Conservation (phyloP, 2,113 vertebrate species). For the Notarius lentiginosus region DNA sequence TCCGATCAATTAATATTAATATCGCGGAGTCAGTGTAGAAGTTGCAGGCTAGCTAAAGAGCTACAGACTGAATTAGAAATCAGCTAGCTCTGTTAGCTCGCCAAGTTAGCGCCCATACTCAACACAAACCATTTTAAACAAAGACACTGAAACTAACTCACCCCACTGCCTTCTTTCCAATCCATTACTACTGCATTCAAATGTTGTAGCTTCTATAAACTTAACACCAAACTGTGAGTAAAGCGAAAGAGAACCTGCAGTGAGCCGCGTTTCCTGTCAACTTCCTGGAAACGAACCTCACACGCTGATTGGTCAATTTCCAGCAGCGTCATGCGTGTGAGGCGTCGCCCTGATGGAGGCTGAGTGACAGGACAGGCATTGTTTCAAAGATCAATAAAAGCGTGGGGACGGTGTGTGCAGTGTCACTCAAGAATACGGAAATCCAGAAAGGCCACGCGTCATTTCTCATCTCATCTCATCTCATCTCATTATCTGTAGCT, state of each 20-base stretch:
- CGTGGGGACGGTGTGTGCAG: no score
- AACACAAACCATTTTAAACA: background rate
- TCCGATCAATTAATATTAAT: background rate
- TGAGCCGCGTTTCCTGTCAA: background rate
- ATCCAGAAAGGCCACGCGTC: background rate
- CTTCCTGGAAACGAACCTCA: slow-evolving; percentile 44
- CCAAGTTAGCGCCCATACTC: background rate
- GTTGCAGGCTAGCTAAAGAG: background rate
- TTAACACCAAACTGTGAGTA: background rate
- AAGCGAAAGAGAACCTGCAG: background rate
- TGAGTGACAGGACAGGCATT: background rate
- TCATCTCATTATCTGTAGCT: no score
- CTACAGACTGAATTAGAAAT: background rate
- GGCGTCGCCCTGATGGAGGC: background rate
- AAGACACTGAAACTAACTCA: slow-evolving; percentile 51
- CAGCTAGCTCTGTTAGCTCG: background rate
- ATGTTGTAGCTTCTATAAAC: background rate
- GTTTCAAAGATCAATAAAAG: background rate
- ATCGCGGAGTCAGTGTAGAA: no score
- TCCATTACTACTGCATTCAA: slow-evolving; percentile 60
- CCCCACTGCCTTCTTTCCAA: slow-evolving; percentile 62
- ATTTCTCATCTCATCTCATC: no score
- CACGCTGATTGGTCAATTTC: slow-evolving; percentile 39
- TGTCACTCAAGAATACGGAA: background rate
- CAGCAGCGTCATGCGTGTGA: background rate